A percentile compares a stretch with the other conserved stretches of the same genome.
Conservation (phyloP, 2,113 vertebrate genomes). For the Gambusia affinis region DNA sequence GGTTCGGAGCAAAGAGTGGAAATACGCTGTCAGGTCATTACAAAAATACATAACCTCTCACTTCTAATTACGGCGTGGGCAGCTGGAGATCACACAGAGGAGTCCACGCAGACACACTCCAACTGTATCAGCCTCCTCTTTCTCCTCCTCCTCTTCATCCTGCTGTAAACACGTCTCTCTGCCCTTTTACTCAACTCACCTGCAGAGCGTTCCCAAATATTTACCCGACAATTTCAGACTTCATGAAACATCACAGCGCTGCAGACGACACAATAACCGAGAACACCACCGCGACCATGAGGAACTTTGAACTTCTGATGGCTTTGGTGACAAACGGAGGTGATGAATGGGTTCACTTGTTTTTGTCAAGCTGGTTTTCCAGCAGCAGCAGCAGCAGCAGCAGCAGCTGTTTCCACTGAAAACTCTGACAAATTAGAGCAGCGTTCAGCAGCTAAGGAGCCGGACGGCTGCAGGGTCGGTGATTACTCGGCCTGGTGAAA, state of each 20-base stretch:
- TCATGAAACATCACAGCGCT: constrained; percentile 56
- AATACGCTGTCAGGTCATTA: constrained; percentile 86
- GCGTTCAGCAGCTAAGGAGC: constrained; percentile 10
- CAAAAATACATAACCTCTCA: constrained; percentile 87
- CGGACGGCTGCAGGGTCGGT: background rate
- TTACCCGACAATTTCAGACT: constrained; percentile 51
- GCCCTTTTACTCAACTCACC: constrained; percentile 54
- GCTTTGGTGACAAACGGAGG: background rate
- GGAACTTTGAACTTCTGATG: constrained; percentile 3
- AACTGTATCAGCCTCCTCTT: constrained; percentile 18
- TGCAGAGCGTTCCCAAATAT: constrained; percentile 56
- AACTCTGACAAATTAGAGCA: constrained; percentile 5
- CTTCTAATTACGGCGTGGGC: constrained; percentile 87
- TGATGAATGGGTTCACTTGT: constrained; percentile 12
- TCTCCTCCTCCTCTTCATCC: constrained; percentile 31
- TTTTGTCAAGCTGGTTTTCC: constrained; percentile 3
- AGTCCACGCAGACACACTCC: constrained; percentile 74
- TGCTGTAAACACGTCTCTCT: constrained; percentile 44
- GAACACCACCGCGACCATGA: background rate
- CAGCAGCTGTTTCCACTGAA: constrained; percentile 21
- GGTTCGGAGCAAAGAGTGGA: constrained; percentile 72
- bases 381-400: constrained; percentile 7
- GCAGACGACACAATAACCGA: constrained; percentile 3
- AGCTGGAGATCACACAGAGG: constrained; percentile 79
- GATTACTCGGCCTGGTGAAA: background rate